Base-by-base conservation (phyloP, 2,797 vertebrate species). In the Semaprochilodus insignis region DNA sequence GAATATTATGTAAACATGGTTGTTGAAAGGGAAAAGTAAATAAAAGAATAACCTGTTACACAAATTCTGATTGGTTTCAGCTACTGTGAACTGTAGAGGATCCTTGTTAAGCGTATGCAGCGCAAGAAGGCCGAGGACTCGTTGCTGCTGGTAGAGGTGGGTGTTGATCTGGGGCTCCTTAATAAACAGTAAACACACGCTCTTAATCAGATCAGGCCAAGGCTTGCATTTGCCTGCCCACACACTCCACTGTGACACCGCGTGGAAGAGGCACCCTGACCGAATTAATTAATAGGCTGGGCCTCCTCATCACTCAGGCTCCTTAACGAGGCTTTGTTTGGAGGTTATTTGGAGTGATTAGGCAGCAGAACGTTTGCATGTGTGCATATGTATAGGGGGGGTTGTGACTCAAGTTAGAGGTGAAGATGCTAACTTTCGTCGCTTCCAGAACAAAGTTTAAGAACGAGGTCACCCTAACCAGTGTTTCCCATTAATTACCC, bases 131-230 rank as follows among this genome's bases (percentile, higher is more conserved):
- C 48, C n/a, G 31, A 82, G 57, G 86, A 78, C 86, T 86, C 86
- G 89, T 86, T 91, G 80, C 87, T 87, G 85, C 81, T 57, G 15
- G 76, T 48, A 65, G 82, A 87, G 65, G 57, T 65, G 82, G 89
- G 84, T 91, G 92, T 88, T 92, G 90, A 90, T 89, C 84, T 69
- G 89, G 83, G 76, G 86, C 85, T 89, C 81, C 89, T 85, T 91
- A 94, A 92, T 94, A 92, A 92, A 92, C 74, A 85, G 84, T 81
- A 83, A 85, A 86, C 85, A 73, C 51, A 81, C 54, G 82, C 84
- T 82, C 55, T 82, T 90, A 90, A 92, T 93, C 85, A 88, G 87
- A 91, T 88, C 80, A 71, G 85, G 88, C 88, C 82, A 85, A 85
- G 84, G 79, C 83, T 81, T 6, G 77, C 17, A 19, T 78, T 59